Evolutionary conservation across 2,113 vertebrate genomes (phyloP).

Genomic region (Fulica atra): DNA sequence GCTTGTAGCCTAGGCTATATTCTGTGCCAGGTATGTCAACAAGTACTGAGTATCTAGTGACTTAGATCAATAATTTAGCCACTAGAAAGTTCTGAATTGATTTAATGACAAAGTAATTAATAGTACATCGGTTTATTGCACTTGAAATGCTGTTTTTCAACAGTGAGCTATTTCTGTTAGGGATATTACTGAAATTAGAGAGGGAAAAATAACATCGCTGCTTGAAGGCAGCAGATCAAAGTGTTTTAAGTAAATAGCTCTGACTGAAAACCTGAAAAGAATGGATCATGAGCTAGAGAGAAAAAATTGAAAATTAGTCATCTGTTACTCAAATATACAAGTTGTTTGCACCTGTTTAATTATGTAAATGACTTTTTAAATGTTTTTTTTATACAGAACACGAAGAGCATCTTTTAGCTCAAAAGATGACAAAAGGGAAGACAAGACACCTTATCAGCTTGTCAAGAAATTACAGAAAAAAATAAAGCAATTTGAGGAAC

Average conservation of each 20-base stretch:
- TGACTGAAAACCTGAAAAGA: neutral
- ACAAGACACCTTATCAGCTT: conserved; percentile 89
- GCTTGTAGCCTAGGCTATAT: neutral
- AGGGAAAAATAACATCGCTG: neutral
- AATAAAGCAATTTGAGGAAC: conserved; percentile 96
- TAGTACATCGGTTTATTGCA: neutral
- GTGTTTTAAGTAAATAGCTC: neutral
- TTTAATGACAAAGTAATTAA: neutral
- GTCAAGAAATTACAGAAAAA: conserved; percentile 98
- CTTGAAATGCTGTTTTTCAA: neutral
- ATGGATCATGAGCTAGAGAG: neutral
- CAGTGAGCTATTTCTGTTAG: neutral
- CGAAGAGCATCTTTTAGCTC: conserved; percentile 91
- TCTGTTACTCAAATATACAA: neutral
- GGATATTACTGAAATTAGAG: neutral
- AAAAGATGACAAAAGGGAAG: conserved; percentile 91
- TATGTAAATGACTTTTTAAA: neutral
- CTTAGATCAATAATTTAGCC: neutral
- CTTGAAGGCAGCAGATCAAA: neutral
- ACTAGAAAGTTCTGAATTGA: neutral
- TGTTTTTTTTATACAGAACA: conserved; percentile 79
- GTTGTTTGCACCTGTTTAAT: neutral
- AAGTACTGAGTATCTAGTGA: neutral
- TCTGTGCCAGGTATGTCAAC: neutral
- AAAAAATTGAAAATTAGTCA: neutral